Percentiles rank a stretch among this genome's conserved stretches.
phyloP scores from a whole-genome alignment of 2,888 invertebrate species.

The Margaritifera margaritifera region DNA sequence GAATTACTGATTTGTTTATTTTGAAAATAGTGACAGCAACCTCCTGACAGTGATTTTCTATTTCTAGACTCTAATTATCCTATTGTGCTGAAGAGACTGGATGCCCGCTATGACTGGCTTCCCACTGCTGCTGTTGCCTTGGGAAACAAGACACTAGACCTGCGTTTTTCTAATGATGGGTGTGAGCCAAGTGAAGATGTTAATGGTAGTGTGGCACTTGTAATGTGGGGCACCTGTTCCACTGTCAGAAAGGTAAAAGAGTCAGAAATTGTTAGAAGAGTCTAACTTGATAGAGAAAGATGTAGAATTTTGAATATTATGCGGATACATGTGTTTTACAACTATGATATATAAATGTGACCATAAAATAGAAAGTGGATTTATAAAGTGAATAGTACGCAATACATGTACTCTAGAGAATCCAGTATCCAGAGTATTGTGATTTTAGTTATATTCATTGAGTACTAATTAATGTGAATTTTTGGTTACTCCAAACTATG shows the following conservation, averaged over 20 bases:
- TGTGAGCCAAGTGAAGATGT: conserved; percentile 24
- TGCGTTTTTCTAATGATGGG: conserved; percentile 32
- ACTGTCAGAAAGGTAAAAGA: not conserved
- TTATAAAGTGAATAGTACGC: too few species aligned
- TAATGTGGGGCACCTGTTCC: conserved; percentile 37
- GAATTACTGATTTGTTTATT: not conserved
- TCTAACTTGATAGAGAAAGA: too few species aligned
- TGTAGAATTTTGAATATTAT: too few species aligned
- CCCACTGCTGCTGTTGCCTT: conserved; percentile 38
- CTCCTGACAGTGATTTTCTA: not conserved
- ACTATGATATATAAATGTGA: too few species aligned
- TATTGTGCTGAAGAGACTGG: conserved; percentile 40
- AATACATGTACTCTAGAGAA: too few species aligned
- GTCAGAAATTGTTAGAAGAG: not conserved
- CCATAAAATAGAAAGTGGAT: too few species aligned
- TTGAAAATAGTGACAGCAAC: not conserved
- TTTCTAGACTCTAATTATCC: conserved; percentile 22
- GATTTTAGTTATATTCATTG: too few species aligned
- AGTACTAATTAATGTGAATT: too few species aligned
- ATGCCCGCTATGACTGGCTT: conserved; percentile 60
- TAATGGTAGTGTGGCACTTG: conserved; percentile 42
- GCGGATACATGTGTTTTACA: too few species aligned
- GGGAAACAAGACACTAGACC: conserved; percentile 29
- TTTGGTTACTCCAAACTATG: too few species aligned
- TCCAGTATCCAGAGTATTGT: too few species aligned